Evolutionary conservation across 2,113 vertebrate genomes (phyloP), one percentile per base, ranked within the genome.

Genomic region (Tilapia sparmanii): DNA sequence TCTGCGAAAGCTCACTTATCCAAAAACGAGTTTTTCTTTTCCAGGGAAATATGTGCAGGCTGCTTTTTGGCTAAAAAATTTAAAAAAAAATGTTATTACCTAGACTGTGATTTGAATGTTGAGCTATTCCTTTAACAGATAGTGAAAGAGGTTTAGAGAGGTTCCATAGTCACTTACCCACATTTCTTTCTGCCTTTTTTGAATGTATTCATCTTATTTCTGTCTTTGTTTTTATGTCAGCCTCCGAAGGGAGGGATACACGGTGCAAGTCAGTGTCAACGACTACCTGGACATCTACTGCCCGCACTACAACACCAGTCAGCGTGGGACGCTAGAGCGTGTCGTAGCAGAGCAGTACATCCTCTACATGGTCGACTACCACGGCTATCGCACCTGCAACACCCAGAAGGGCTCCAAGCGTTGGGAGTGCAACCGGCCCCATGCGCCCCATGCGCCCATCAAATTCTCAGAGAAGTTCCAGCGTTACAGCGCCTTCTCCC

Each of bases 391-490:
- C 80, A 96, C 96, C 91, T 99, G 98, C 88, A 97, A 99, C 95
- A 97, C 98, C 81, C 97, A 96, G 95, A 95, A 97, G 91, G 98
- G 98, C 94, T 98, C 96, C 96, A 99, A 98, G 79, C 98, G 98
- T 92, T 99, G 98, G 98, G 98, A 99, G 89, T 99, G 98, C 96
- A 99, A 98, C 96, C 96, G 97, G 47, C 98, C 98, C 15, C 98
- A 98, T 42, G 97, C 97, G 1, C 98, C 98, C 1, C 97, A 99
- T 89, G 97, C 97, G n/a, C 98, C 98, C 95, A 98, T 99, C 97
- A 99, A 98, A 96, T 99, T 99, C 97, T 99, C 98, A 0, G 98
- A 99, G 96, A 99, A 99, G 97, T 99, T 99, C 95, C 98, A 99
- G 94, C 97, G 98, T 29, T 99, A 98, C 96, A 99, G 98, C 95